Base-by-base conservation (phyloP, 2,113 vertebrate genomes). In the Ornithorhynchus anatinus region DNA sequence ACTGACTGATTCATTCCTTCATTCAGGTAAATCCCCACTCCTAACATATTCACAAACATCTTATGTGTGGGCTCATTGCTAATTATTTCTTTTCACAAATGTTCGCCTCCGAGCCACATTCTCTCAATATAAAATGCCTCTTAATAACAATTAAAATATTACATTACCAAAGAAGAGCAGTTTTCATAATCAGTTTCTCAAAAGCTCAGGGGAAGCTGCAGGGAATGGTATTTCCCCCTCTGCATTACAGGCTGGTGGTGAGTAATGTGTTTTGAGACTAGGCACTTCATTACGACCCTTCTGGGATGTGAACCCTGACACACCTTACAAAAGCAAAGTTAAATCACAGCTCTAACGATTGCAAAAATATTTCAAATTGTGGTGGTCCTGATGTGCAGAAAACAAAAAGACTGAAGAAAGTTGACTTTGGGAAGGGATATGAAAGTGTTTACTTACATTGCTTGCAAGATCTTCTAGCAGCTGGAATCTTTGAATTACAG, bases 381-480 rank as follows among this genome's bases (percentile, higher is more conserved):
- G n/a, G n/a, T n/a, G n/a, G n/a, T n/a, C n/a, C n/a, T n/a, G n/a
- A n/a, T 62, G 51, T 61, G 36, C 23, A 53, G 52, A 47, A 68
- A 54, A 23, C 44, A 54, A 72, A 82, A 61, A 83, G 59, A 66
- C 59, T 19, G 61, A 47, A 86, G n/a, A 38, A 44, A 44, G 43
- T 69, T 72, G 38, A 22, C 45, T 62, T 71, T 47, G 25, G 31
- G n/a, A 31, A 25, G 9, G 2, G 1, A 69, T 70, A 48, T 42
- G 45, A 67, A 86, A 20, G 48, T 48, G 75, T 84, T 79, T 92
- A 90, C 91, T 93, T 91, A 91, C 88, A 60, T 62, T 45, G 42
- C 43, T 88, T 23, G 53, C 72, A 77, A 84, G 76, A 74, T 52
- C 53, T 87, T 79, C 59, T 66, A 73, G 81, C 92, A 90, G 86